Conservation (phyloP, 1,140 invertebrate species). For the Macrotrachela quadricornifera region DNA sequence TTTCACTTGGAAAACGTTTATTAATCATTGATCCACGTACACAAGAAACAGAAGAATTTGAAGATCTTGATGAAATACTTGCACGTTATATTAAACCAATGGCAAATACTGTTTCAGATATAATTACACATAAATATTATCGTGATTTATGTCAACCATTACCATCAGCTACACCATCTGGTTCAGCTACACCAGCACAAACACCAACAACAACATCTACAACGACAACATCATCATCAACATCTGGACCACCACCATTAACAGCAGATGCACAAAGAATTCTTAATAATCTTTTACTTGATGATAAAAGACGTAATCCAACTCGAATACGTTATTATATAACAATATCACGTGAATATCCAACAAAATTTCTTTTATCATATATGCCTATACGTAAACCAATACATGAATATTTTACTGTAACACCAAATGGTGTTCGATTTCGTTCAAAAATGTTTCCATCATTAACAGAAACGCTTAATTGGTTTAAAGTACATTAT, state of each 20-base stretch:
- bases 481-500: constrained; percentile 96
- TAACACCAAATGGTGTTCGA: constrained; percentile 70
- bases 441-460: constrained; percentile 71
- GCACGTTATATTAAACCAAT: constrained; percentile 84
- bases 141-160: constrained; percentile 33
- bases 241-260: not conserved
- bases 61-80: constrained; percentile 96
- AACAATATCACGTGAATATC: constrained; percentile 43
- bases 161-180: constrained; percentile 33
- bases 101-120: constrained; percentile 67
- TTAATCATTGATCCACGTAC: constrained; percentile 39
- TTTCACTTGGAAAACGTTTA: constrained; percentile 67
- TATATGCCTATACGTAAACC: constrained; percentile 64
- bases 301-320: constrained; percentile 23
- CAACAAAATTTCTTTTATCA: constrained; percentile 79
- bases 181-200: not conserved
- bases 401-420: constrained; percentile 62
- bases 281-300: constrained; percentile 10
- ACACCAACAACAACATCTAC: not conserved
- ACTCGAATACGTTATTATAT: constrained; percentile 29
- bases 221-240: not conserved
- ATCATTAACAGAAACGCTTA: constrained; percentile 54
- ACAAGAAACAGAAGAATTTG: constrained; percentile 46
- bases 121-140: constrained; percentile 71
- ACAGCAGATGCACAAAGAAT: too few species aligned